Conservation (phyloP, 2,797 vertebrate genomes). For the Labeo calbasu region DNA sequence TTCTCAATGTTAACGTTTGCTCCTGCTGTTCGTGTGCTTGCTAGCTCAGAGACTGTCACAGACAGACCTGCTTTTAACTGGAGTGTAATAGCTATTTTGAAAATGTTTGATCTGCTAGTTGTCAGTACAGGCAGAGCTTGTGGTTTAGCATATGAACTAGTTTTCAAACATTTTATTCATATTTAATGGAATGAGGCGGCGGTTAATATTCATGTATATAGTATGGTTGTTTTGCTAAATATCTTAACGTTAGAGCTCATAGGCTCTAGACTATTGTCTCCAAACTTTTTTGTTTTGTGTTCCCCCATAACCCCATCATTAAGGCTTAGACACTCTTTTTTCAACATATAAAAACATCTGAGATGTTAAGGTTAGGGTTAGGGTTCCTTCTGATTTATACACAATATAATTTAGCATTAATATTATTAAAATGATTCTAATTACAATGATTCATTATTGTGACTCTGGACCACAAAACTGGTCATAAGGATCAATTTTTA, state of each 20-base stretch:
- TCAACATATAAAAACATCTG: neutral
- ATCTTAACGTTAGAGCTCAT: neutral
- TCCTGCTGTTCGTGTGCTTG: constrained; percentile 26
- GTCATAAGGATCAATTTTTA: too few species aligned
- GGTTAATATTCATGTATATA: neutral
- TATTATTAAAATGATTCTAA: neutral
- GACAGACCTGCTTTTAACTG: neutral
- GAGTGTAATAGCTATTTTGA: neutral
- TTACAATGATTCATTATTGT: neutral
- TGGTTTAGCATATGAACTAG: constrained; percentile 2
- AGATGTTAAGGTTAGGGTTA: neutral
- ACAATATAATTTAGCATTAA: neutral
- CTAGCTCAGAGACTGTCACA: constrained; percentile 7
- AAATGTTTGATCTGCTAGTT: constrained; percentile 15
- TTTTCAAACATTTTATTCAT: neutral
- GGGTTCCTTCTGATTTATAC: neutral
- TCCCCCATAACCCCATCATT: neutral
- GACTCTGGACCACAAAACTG: too few species aligned
- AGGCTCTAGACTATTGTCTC: neutral
- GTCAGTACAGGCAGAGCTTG: neutral
- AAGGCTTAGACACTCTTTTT: neutral
- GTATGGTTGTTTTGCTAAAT: neutral
- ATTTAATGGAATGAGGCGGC: neutral
- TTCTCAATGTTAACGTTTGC: constrained; percentile 15
- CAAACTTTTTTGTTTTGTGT: neutral